Conservation (phyloP, 2,113 vertebrate species). For the Nestor notabilis region DNA sequence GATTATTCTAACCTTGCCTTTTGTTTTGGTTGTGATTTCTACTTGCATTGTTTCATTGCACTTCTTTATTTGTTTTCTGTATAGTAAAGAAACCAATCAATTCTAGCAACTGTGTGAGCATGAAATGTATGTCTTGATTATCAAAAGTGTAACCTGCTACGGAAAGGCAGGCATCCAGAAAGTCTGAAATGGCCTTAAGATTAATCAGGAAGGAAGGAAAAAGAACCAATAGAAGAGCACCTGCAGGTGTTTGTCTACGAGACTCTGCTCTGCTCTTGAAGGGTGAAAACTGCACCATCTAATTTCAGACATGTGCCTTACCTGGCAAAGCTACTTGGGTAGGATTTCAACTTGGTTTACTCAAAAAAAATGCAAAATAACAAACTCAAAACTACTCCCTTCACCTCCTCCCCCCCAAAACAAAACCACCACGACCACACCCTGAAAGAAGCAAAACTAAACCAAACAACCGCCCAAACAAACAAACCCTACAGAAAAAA, state of each 20-base stretch:
- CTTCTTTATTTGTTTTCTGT: not conserved
- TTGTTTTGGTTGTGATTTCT: not conserved
- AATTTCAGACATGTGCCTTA: not conserved
- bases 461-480: not conserved
- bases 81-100: not conserved
- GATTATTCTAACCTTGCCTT: not conserved
- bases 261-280: not conserved
- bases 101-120: not conserved
- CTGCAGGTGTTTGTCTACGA: not conserved
- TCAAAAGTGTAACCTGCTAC: not conserved
- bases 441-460: not conserved
- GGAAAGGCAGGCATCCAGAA: not conserved
- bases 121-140: not conserved
- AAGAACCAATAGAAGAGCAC: not conserved
- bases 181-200: not conserved
- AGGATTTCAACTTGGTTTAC: not conserved
- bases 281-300: not conserved
- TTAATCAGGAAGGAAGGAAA: not conserved
- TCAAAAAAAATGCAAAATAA: accelerated
- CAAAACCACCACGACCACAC: not conserved
- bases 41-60: not conserved
- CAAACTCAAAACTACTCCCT: not conserved
- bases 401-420: no score
- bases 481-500: not conserved
- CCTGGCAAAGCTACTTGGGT: not conserved